Conservation (phyloP, 2,888 invertebrate species). For the Acronicta leporina region DNA sequence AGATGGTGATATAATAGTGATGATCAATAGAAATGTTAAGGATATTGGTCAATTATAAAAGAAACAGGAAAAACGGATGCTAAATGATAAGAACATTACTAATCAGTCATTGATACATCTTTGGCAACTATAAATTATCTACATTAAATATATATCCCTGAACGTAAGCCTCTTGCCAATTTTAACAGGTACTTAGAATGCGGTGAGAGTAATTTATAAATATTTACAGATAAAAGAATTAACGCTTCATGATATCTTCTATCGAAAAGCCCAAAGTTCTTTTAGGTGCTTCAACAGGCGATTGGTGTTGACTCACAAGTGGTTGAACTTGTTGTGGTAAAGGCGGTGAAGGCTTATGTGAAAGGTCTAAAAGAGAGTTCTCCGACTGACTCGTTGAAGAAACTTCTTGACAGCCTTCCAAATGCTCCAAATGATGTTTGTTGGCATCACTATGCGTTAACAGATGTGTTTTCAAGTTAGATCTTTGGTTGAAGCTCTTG, state of each 20-base stretch:
- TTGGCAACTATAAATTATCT: constrained; percentile 69
- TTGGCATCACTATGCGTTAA: constrained; percentile 94
- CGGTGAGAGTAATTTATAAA: constrained; percentile 54
- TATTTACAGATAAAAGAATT: constrained; percentile 69
- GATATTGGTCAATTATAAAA: constrained; percentile 27
- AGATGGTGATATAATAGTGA: constrained; percentile 31
- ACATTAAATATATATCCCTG: constrained; percentile 52
- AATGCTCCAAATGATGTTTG: constrained; percentile 84
- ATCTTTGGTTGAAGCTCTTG: constrained; percentile 97
- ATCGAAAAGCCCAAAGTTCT: constrained; percentile 93
- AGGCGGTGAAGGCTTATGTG: constrained; percentile 85
- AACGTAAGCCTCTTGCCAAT: constrained; percentile 53
- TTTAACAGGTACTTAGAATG: constrained; percentile 53
- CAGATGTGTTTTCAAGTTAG: constrained; percentile 96
- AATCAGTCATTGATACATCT: constrained; percentile 73
- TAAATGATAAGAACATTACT: constrained; percentile 52
- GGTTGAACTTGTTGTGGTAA: constrained; percentile 70
- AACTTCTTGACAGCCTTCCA: constrained; percentile 87
- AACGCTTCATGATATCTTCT: constrained; percentile 96
- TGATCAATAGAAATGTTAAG: constrained; percentile 57
- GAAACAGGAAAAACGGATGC: constrained; percentile 47
- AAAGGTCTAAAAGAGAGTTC: constrained; percentile 87
- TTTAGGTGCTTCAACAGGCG: constrained; percentile 80
- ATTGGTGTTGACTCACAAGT: constrained; percentile 71
- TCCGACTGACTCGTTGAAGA: constrained; percentile 86